phyloP scores from a whole-genome alignment of 2,797 vertebrate species.

The Gymnodraco acuticeps region DNA sequence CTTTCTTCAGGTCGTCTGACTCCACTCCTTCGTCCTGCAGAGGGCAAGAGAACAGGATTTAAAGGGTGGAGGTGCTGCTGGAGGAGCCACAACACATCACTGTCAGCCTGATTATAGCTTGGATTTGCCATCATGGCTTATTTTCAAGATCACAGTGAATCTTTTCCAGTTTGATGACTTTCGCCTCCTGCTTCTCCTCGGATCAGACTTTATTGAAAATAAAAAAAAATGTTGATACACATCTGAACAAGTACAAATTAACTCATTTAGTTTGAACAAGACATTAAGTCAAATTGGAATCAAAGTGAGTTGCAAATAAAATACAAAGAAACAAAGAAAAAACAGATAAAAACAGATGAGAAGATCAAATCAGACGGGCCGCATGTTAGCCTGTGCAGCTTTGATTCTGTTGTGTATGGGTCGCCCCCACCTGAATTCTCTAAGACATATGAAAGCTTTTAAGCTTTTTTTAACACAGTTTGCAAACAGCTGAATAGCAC shows the following conservation, averaged over 20 bases:
- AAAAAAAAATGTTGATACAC: neutral
- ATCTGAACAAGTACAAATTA: neutral
- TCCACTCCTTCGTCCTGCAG: conserved; percentile 97
- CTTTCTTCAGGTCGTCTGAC: conserved; percentile 98
- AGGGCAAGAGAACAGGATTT: neutral
- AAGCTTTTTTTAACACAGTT: neutral
- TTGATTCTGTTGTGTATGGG: neutral
- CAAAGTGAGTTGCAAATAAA: neutral
- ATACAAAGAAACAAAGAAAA: neutral
- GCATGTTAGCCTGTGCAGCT: neutral
- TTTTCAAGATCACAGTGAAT: conserved; percentile 5
- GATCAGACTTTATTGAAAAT: neutral
- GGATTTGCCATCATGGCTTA: neutral
- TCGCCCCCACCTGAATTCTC: neutral
- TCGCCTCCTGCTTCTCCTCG: conserved; percentile 1
- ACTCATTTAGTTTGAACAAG: neutral
- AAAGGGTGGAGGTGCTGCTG: neutral
- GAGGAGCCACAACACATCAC: neutral
- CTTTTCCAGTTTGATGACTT: neutral
- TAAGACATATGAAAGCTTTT: neutral
- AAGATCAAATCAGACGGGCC: no score
- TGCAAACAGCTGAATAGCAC: neutral
- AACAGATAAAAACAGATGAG: neutral
- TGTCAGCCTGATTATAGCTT: neutral
- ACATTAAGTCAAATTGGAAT: neutral